Percentiles rank a stretch among this genome's conserved stretches.
phyloP scores from a whole-genome alignment of 2,113 vertebrate species.

The Odocoileus virginianus region DNA sequence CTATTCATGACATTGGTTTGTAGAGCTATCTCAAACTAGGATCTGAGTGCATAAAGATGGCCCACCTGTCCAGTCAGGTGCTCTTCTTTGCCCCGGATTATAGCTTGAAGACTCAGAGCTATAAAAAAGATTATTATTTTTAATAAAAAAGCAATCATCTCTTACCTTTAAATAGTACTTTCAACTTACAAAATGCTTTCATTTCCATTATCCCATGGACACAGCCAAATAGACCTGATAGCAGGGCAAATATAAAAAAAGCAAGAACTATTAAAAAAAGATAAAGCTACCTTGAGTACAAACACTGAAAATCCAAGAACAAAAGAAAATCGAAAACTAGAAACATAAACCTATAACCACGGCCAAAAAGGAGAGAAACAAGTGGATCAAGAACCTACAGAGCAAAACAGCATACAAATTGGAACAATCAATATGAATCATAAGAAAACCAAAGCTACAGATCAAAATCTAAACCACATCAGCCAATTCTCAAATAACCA shows the following conservation, averaged over 20 bases:
- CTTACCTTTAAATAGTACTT: constrained; percentile 25
- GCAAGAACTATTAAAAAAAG: background rate
- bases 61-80: background rate
- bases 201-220: constrained; percentile 20
- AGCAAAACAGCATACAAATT: constrained; percentile 80
- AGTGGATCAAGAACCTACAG: constrained; percentile 72
- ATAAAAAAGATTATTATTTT: constrained; percentile 31
- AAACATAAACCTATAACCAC: constrained; percentile 66
- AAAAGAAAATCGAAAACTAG: constrained; percentile 73
- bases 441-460: constrained; percentile 77
- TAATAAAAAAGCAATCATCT: constrained; percentile 45
- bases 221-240: constrained; percentile 29
- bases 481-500: constrained; percentile 68
- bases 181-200: background rate
- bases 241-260: constrained; percentile 35
- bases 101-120: background rate
- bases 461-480: constrained; percentile 76
- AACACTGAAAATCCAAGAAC: constrained; percentile 62
- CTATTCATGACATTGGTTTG: background rate
- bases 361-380: constrained; percentile 70
- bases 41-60: background rate
- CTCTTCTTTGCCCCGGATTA: background rate
- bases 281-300: constrained; percentile 8
- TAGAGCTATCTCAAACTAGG: background rate
- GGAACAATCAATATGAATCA: constrained; percentile 78